These are phyloP conservation scores for Clarias fuscus DNA, from an alignment of 2,797 vertebrate genomes.

Conservation along the genomic window DNA sequence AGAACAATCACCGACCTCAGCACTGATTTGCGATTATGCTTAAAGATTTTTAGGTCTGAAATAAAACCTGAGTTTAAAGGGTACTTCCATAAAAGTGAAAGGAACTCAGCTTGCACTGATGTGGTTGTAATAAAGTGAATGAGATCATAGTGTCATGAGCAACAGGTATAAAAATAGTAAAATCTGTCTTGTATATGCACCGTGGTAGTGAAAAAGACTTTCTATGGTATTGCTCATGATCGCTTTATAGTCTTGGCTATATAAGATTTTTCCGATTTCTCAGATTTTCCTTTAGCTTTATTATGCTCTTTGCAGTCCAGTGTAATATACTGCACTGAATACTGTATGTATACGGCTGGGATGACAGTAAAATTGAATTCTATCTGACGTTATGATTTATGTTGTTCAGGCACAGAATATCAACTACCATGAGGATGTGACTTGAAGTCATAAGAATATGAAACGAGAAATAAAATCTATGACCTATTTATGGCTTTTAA, in stretches of 20 bases:
- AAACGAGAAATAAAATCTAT: neutral
- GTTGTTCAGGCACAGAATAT: neutral
- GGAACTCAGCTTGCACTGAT: neutral
- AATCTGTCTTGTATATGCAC: neutral
- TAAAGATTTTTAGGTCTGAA: neutral
- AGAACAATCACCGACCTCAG: conserved; percentile 7
- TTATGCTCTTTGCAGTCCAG: neutral
- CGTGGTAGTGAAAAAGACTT: neutral
- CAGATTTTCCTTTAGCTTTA: neutral
- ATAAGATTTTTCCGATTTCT: neutral
- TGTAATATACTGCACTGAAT: neutral
- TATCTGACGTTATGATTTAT: conserved; percentile 15
- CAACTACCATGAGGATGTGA: neutral
- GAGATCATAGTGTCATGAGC: neutral
- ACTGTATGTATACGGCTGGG: conserved; percentile 6
- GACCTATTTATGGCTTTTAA: neutral
- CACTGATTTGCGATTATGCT: conserved; percentile 11
- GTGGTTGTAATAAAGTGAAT: neutral
- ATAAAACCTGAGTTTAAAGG: conserved; percentile 12
- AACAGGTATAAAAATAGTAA: conserved; percentile 26
- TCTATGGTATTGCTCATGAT: neutral
- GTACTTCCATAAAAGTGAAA: neutral
- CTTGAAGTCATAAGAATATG: neutral
- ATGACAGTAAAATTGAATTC: conserved; percentile 4
- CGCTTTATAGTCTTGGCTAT: neutral